Base-by-base conservation (phyloP, 30 jellyfish, hydroid and myxozoan species). In the Hydractinia echinata region DNA sequence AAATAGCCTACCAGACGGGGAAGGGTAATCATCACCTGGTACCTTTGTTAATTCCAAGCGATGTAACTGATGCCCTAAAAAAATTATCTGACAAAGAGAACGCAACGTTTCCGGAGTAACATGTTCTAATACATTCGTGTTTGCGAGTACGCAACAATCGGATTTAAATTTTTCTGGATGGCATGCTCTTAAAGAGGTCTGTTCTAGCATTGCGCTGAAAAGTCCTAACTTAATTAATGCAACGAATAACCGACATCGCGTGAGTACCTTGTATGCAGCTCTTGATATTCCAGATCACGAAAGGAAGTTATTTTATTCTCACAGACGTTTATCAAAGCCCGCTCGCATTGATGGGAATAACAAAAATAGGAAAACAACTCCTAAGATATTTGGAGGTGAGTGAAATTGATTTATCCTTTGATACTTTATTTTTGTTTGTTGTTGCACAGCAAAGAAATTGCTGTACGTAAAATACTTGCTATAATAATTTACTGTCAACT, bases 231-330 rank as follows among this genome's bases (percentile, higher is more conserved):
- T 64, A 64, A 51, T 64, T 1, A 64, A 44, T 2, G 74, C 74
- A 64, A 64, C 74, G 19, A 64, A 64, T 64, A 64, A 64, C 6
- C 74, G 74, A 7, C 74, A 64, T 64, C 74, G 74, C 51, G 74
- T 64, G 18, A 64, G 74, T 51, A 64, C 6, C 0, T 51, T 64
- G 39, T 64, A 64, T 64, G 74, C 74, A 64, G 74, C 74, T 64
- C 7, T 64, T n/a, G 4, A 64, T 0, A 64, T 64, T n/a, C 10
- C 19, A n/a, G 16, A 64, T n/a, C 3, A 64, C 19, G 74, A 64
- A 64, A 64, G 74, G 39, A 51, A 64, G 9, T 64, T 64, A 3
- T 64, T 64, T 51, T 64, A 64, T 64, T 51, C 51, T 64, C 74
- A 64, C 39, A 64, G 39, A 4, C 39, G 39, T 51, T 44, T 64